phyloP scores from a whole-genome alignment of 2,888 invertebrate genomes.

The Lasioglossum calceatum region DNA sequence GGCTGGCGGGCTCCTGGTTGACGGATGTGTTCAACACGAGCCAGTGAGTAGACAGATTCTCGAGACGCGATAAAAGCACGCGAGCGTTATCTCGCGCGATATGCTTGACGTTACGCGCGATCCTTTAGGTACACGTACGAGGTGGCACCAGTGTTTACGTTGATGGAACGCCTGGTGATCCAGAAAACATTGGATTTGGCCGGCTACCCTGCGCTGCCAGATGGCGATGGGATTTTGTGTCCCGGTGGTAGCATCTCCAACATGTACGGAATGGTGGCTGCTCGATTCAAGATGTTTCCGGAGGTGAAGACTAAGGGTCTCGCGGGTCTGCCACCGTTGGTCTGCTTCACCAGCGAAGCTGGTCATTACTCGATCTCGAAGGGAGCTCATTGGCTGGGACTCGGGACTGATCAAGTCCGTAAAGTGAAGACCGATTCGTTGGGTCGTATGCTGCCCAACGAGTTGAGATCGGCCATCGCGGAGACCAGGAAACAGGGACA shows the following conservation, averaged over 20 bases:
- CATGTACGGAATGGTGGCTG: slow-evolving; percentile 91
- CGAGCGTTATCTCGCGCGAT: not conserved
- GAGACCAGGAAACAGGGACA: slow-evolving; percentile 84
- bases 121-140: slow-evolving; percentile 90
- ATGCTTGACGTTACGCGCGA: not conserved
- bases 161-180: slow-evolving; percentile 89
- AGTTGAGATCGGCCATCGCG: slow-evolving; percentile 87
- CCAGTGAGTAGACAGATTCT: slow-evolving; percentile 86
- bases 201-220: slow-evolving; percentile 85
- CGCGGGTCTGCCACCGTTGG: slow-evolving; percentile 87
- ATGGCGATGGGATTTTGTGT: slow-evolving; percentile 91
- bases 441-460: slow-evolving; percentile 89
- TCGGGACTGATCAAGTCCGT: slow-evolving; percentile 90
- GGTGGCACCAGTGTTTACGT: slow-evolving; percentile 92
- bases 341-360: slow-evolving; percentile 91
- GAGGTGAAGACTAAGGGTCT: slow-evolving; percentile 89
- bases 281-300: slow-evolving; percentile 89
- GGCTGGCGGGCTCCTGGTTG: slow-evolving; percentile 91
- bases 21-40: slow-evolving; percentile 93
- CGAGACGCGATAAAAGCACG: not conserved
- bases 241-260: slow-evolving; percentile 93
- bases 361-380: slow-evolving; percentile 94
- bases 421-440: slow-evolving; percentile 88
- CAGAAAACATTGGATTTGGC: slow-evolving; percentile 87
- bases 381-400: slow-evolving; percentile 92